Base-by-base conservation (phyloP, 2,113 vertebrate genomes). In the Ascaphus truei region DNA sequence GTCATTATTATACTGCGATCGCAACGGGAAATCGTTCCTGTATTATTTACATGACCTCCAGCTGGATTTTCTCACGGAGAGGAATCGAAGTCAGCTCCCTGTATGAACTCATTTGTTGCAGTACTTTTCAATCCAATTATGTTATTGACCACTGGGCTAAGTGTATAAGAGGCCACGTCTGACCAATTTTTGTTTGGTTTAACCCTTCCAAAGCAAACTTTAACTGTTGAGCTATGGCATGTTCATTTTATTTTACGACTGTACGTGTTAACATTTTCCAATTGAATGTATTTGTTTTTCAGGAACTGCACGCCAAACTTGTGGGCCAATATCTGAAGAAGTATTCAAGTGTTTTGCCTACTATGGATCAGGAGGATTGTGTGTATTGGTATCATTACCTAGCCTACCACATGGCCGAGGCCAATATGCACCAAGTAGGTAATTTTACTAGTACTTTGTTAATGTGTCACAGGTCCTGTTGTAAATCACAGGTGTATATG, bases 21-120 rank as follows among this genome's bases (percentile, higher is more conserved):
- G 81, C 39, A 89, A 98, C 75, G 89, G 84, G 73, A 92, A 90
- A 43, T 95, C 94, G 1, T 91, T 92, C 77, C 84, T 83, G 62
- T 99, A 98, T 82, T 98, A 96, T 83, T 91, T 99, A 77, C 97
- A 99, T 22, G 96, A 98, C 79, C 92, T 99, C 23, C 97, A 99
- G 69, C 87, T 98, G 71, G 95, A 99, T 86, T 98, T 98, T 62
- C 92, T 99, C 59, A 86, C 84, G 26, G 95, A 98, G 81, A 92
- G 96, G 76, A 96, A 99, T 79, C 88, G 84, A 55, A 77, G 68
- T 22, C 89, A 93, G 59, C 80, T 99, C 16, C 85, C 91, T 85
- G 96, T 98, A 68, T 36, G 79, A 37, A 1, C 23, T 13, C 25
- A 22, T 22, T 57, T 11, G 20, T 25, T 58, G 9, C 11, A 22